A percentile compares a stretch with the other conserved stretches of the same genome.
These are phyloP conservation scores for Acrobasis repandana DNA, from an alignment of 2,888 invertebrate species.

Conservation along the genomic window DNA sequence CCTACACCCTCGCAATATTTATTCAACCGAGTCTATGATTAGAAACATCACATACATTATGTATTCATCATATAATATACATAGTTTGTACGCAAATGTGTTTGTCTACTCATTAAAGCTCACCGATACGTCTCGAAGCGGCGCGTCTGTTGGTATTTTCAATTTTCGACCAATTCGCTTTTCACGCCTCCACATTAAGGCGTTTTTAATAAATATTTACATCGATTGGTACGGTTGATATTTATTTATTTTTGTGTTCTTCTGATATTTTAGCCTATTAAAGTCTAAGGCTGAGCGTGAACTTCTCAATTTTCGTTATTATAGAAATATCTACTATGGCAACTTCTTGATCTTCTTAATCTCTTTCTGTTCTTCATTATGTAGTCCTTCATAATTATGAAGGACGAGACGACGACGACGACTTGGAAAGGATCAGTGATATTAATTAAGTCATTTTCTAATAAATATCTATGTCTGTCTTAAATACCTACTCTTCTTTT, in stretches of 20 bases:
- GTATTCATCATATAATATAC: conserved; percentile 16
- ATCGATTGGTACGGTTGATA: not conserved
- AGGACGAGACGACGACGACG: no score
- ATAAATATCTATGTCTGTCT: no score
- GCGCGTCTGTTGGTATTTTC: conserved; percentile 51
- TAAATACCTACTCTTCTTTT: no score
- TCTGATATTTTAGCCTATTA: not conserved
- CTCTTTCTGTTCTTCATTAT: no score
- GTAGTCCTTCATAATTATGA: no score
- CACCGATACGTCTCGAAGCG: conserved; percentile 22
- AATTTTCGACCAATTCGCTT: conserved; percentile 64
- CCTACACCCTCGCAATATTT: conserved; percentile 18
- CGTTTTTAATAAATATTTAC: conserved; percentile 42
- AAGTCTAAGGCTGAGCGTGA: not conserved
- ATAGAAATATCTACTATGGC: not conserved
- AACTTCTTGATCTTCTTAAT: not conserved
- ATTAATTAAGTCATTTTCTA: no score
- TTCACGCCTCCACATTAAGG: conserved; percentile 56
- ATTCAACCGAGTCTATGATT: conserved; percentile 6
- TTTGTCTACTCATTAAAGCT: conserved; percentile 37
- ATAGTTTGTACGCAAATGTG: conserved; percentile 31
- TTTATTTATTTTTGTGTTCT: conserved; percentile 11
- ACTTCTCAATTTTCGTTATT: not conserved
- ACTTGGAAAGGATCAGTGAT: no score
- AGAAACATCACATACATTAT: conserved; percentile 14